Evolutionary conservation across 2,888 invertebrate species (phyloP).

Genomic region (Macaria liturata): DNA sequence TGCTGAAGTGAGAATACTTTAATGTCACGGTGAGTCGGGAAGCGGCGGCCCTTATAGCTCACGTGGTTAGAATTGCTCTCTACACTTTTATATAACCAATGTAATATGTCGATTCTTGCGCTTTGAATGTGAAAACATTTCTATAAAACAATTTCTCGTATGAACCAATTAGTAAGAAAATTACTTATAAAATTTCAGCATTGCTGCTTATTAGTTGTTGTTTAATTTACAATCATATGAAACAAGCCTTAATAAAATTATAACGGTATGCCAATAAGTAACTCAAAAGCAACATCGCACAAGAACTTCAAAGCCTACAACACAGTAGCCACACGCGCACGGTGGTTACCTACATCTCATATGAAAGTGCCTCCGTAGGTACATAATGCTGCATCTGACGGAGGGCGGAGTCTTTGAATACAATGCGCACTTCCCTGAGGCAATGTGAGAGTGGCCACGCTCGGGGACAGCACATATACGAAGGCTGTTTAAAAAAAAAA

Average conservation of each 20-base stretch:
- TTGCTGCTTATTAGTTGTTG: too few relatives aligned
- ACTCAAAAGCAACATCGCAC: background rate
- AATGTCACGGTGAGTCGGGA: constrained; percentile 65
- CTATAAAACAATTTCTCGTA: constrained; percentile 35
- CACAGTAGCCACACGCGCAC: too few relatives aligned
- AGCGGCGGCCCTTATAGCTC: constrained; percentile 67
- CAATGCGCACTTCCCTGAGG: constrained; percentile 46
- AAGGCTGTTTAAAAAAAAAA: too few relatives aligned
- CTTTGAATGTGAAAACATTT: constrained; percentile 62
- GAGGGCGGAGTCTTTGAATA: constrained; percentile 43
- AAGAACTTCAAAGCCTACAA: constrained; percentile 9
- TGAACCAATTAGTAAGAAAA: too few relatives aligned
- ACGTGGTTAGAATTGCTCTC: constrained; percentile 67
- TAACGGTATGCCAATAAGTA: too few relatives aligned
- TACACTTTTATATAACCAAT: constrained; percentile 66
- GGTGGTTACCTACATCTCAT: constrained; percentile 6
- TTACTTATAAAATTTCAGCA: too few relatives aligned
- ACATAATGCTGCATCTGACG: too few relatives aligned
- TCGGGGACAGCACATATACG: constrained; percentile 18
- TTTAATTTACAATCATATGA: too few relatives aligned
- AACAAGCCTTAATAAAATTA: too few relatives aligned
- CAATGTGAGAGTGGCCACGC: constrained; percentile 41
- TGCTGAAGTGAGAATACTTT: constrained; percentile 64
- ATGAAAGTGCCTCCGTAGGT: too few relatives aligned
- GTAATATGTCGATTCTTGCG: constrained; percentile 63